Evolutionary conservation across 1,140 invertebrate species (phyloP).

Genomic region (Chrysoperla carnea): DNA sequence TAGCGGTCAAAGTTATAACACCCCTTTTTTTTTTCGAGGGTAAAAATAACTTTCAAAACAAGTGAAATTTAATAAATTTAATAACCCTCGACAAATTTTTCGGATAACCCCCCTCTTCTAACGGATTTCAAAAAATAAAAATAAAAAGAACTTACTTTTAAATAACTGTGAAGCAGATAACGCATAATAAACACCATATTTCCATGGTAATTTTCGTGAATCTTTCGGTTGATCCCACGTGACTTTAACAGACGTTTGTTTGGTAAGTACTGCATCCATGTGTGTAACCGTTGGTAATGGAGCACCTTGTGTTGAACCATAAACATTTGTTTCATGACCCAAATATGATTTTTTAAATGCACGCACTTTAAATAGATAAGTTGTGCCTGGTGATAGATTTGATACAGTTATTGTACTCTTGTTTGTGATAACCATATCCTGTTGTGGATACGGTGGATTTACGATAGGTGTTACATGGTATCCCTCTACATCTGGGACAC

Average conservation of each 20-base stretch:
- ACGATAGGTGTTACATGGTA: slow-evolving; percentile 34
- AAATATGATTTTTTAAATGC: slow-evolving; percentile 37
- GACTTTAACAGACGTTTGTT: slow-evolving; percentile 42
- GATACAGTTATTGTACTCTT: slow-evolving; percentile 28
- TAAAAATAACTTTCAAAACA: no score
- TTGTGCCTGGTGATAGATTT: slow-evolving; percentile 31
- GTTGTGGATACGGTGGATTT: slow-evolving; percentile 28
- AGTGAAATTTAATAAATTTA: no score
- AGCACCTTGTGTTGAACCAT: slow-evolving; percentile 31
- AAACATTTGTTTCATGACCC: slow-evolving; percentile 32
- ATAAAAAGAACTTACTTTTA: slow-evolving; percentile 27
- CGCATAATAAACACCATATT: slow-evolving; percentile 47
- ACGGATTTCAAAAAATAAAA: no score
- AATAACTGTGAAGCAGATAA: slow-evolving; percentile 26
- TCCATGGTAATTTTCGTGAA: slow-evolving; percentile 30
- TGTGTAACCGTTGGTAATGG: slow-evolving; percentile 29
- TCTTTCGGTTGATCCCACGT: slow-evolving; percentile 40
- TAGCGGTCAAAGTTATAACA: no score
- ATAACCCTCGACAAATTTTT: no score
- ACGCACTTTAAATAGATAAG: slow-evolving; percentile 22
- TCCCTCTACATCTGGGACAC: slow-evolving; percentile 34
- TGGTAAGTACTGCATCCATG: slow-evolving; percentile 29
- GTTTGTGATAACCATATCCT: slow-evolving; percentile 18
- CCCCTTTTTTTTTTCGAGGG: no score
- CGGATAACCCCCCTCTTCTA: no score